Base-by-base conservation (phyloP, 2,113 vertebrate genomes). In the Acrocephalus arundinaceus region DNA sequence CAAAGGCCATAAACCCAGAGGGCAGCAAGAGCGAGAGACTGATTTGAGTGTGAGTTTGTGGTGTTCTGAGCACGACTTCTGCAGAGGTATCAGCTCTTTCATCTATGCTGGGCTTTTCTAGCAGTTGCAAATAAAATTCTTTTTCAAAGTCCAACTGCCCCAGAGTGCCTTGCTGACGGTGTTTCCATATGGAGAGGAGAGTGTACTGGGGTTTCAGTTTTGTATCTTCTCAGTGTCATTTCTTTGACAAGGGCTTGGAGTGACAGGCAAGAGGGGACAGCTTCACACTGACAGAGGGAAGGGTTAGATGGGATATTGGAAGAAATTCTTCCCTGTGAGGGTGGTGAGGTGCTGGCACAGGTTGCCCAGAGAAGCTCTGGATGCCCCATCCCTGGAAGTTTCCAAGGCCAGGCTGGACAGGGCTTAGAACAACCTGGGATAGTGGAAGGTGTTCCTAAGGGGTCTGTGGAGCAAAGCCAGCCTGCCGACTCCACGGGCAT, bases 151-250 rank as follows among this genome's bases (percentile, higher is more conserved):
- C 41, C 4, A 2, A 0, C 41, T 65, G 21, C 23, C 7, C 3
- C 20, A 7, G 35, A 67, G 12, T 8, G 41, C 39, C 41, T 54
- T 15, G 7, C 48, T 6, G 70, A 23, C 0, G 0, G 24, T 14
- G 27, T 33, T 68, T 33, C 81, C 4, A 3, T 15, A 4, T 0
- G 5, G 48, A 84, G 45, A 46, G 30, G 30, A 35, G 16, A 22
- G 27, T 1, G 18, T 7, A 3, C 39, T 16, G 7, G 1, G 12
- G 19, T 51, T 71, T 89, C 65, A 8, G 5, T 20, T 35, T 41
- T 7, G 3, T 5, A 5, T 1, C 3, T 49, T 63, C 43, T 59
- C 15, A 10, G 8, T 7, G 15, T 18, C 37, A 5, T 39, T 35
- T 65, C 31, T 58, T 33, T 33, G 27, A 17, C 65, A 57, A 51